These are phyloP conservation scores for Drosophila ironensis DNA, from an alignment of 1,140 invertebrate genomes.

Conservation along the genomic window DNA sequence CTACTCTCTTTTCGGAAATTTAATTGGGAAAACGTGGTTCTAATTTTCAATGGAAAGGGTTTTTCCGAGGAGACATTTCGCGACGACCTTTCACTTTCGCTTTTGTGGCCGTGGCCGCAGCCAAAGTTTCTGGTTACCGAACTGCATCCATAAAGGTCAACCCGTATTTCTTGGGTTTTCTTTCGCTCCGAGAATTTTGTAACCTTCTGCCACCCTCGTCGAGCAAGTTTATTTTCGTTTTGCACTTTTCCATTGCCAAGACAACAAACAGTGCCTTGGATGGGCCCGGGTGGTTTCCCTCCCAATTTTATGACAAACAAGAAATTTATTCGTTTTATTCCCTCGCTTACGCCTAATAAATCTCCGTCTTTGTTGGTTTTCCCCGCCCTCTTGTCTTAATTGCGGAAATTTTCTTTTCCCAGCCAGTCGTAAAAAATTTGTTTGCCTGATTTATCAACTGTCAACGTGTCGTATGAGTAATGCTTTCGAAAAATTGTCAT, in stretches of 20 bases:
- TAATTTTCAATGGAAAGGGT: background rate
- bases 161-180: constrained; percentile 24
- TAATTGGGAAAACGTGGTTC: constrained; percentile 16
- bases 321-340: constrained; percentile 53
- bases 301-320: constrained; percentile 35
- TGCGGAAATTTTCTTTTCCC: constrained; percentile 28
- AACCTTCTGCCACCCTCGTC: constrained; percentile 13
- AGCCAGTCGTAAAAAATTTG: constrained; percentile 28
- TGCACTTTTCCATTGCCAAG: constrained; percentile 46
- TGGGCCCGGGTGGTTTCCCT: background rate
- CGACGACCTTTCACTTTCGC: constrained; percentile 30
- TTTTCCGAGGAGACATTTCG: background rate
- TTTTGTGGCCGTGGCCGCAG: constrained; percentile 18
- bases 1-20: background rate
- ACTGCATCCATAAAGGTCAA: constrained; percentile 43
- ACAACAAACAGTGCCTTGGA: too few species aligned
- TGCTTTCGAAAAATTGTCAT: background rate
- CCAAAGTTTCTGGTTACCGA: constrained; percentile 35
- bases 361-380: constrained; percentile 43
- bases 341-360: constrained; percentile 50
- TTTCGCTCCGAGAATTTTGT: constrained; percentile 11
- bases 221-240: constrained; percentile 24
- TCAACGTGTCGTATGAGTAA: constrained; percentile 45
- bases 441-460: constrained; percentile 20
- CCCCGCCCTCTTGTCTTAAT: constrained; percentile 12